Percentiles rank a stretch among this genome's conserved stretches.
Conservation (phyloP, 2,797 vertebrate species). For the Galago senegalensis region DNA sequence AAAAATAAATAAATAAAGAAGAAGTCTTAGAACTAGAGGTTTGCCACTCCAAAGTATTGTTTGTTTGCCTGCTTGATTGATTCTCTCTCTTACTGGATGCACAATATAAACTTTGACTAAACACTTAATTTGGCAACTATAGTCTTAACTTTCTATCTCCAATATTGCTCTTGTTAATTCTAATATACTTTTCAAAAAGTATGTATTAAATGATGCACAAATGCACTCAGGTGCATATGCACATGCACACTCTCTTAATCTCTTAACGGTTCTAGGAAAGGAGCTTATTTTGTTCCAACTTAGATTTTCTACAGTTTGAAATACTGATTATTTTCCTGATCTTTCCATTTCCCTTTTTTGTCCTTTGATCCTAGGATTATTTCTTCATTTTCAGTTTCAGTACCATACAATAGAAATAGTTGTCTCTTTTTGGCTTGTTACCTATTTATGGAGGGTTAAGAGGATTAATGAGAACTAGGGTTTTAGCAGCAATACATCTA, state of each 20-base stretch:
- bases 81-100: constrained; percentile 4
- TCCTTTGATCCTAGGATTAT: constrained; percentile 37
- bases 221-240: no score
- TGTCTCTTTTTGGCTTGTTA: constrained; percentile 24
- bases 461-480: constrained; percentile 55
- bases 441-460: constrained; percentile 38
- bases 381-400: constrained; percentile 26
- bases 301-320: constrained; percentile 37
- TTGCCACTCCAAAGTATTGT: background rate
- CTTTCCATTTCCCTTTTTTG: constrained; percentile 13
- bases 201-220: background rate
- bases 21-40: background rate
- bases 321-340: constrained; percentile 12
- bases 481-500: constrained; percentile 26
- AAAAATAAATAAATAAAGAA: background rate
- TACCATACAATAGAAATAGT: constrained; percentile 41
- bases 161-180: background rate
- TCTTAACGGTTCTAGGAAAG: background rate
- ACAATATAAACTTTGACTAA: constrained; percentile 33
- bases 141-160: constrained; percentile 22
- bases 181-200: background rate
- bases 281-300: background rate
- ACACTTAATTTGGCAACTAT: constrained; percentile 13
- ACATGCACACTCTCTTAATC: background rate
- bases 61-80: constrained; percentile 44